Percentiles rank a stretch among this genome's conserved stretches.
These are phyloP conservation scores for Drosophila rufa DNA, from an alignment of 1,140 invertebrate species.

Conservation along the genomic window DNA sequence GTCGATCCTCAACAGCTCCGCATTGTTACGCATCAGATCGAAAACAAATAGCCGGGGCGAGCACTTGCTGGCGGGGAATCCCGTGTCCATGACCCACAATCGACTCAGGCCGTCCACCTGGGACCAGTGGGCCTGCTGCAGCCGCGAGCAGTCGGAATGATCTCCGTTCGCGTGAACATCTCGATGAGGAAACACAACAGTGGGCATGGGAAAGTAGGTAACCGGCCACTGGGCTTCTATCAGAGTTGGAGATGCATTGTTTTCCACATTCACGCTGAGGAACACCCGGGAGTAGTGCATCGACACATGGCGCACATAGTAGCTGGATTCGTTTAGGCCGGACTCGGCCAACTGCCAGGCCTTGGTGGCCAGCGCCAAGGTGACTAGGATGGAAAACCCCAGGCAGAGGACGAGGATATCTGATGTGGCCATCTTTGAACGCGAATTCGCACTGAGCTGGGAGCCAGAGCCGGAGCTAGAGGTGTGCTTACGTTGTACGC, in stretches of 20 bases:
- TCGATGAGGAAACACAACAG: conserved; percentile 59
- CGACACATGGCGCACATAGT: conserved; percentile 75
- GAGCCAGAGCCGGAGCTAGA: neutral
- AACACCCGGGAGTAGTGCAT: conserved; percentile 76
- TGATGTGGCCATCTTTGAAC: conserved; percentile 49
- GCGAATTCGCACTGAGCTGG: conserved; percentile 37
- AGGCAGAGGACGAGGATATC: conserved; percentile 14
- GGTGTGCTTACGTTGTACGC: conserved; percentile 37
- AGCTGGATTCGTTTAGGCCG: conserved; percentile 72
- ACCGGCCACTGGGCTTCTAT: conserved; percentile 81
- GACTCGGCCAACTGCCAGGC: conserved; percentile 57
- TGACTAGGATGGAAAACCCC: neutral
- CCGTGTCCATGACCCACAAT: conserved; percentile 78
- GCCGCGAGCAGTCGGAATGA: conserved; percentile 57
- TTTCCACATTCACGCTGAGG: conserved; percentile 68
- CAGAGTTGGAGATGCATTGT: conserved; percentile 65
- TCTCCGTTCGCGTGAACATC: conserved; percentile 58
- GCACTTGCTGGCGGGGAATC: conserved; percentile 57
- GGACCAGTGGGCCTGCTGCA: conserved; percentile 77
- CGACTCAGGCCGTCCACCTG: conserved; percentile 74
- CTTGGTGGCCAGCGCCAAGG: conserved; percentile 1
- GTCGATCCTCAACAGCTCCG: conserved; percentile 72
- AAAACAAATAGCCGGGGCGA: conserved; percentile 74
- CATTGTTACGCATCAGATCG: conserved; percentile 75
- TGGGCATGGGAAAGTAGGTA: conserved; percentile 65